Base-by-base conservation (phyloP, 2,888 invertebrate genomes). In the Uropetala carovei region DNA sequence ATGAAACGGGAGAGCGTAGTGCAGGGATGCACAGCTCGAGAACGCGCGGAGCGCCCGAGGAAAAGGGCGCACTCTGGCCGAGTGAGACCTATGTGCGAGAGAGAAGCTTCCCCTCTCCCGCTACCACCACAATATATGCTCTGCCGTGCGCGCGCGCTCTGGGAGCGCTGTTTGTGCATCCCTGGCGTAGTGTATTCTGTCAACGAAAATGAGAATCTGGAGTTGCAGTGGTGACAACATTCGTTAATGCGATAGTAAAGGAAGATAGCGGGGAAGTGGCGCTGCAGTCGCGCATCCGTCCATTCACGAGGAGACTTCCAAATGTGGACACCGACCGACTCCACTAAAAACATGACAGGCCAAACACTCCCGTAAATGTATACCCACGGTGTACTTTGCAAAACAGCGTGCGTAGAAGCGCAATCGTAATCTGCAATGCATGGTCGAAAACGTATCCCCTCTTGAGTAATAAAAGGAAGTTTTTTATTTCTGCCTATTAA, bases 161-260 rank as follows among this genome's bases (percentile, higher is more conserved):
- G n/a, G n/a, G n/a, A n/a, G n/a, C n/a, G n/a, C n/a, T n/a, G n/a
- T n/a, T n/a, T n/a, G n/a, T n/a, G n/a, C n/a, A n/a, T n/a, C n/a
- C n/a, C n/a, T n/a, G n/a, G n/a, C n/a, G n/a, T n/a, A n/a, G n/a
- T n/a, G 18, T 22, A 68, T 68, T 68, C 18, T 18, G 22, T n/a
- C n/a, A 68, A 22, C 0, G 68, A 68, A 86, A 86, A 86, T 86
- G 86, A 86, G 60, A 86, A 86, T 27, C 30, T 30, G 60, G 14
- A 64, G 60, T 27, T 86, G 30, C 60, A 60, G 58, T 60, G 86
- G 58, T 58, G 58, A 86, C 86, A 64, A 27, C 86, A 86, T 86
- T 86, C 60, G 59, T 86, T 59, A 86, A 59, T 60, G 86, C 60
- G 86, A 86, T 86, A 86, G 59, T 14, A 86, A 60, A 60, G 18